Conservation (phyloP, 2,113 vertebrate species). For the Salvelinus namaycush region DNA sequence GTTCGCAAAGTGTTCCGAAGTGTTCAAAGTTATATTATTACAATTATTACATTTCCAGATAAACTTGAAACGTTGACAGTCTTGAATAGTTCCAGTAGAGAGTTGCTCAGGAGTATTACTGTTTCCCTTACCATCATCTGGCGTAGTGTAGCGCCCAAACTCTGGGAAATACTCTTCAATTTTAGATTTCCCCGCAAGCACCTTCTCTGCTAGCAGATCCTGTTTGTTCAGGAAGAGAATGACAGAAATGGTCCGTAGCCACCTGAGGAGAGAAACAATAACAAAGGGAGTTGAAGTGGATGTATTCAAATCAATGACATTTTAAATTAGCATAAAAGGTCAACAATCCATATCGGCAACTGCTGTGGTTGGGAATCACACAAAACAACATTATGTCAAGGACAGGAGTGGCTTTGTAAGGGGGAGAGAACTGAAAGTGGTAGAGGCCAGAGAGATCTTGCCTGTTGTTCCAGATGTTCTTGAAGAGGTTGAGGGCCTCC, state of each 20-base stretch:
- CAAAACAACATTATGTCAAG: no score
- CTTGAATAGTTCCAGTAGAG: not conserved
- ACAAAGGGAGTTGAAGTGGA: not conserved
- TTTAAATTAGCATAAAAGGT: no score
- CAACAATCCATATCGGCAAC: no score
- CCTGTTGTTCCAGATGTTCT: constrained; percentile 99
- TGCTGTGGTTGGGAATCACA: no score
- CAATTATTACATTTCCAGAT: no score
- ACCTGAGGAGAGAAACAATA: constrained; percentile 71
- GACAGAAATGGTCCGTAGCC: constrained; percentile 99
- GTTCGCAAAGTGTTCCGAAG: no score
- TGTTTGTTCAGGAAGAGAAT: constrained; percentile 99
- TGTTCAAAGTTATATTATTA: no score
- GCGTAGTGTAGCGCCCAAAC: constrained; percentile 97
- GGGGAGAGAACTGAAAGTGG: not conserved
- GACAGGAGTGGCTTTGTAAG: no score
- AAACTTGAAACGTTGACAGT: not conserved
- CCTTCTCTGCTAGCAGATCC: constrained; percentile 97
- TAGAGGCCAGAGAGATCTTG: constrained; percentile 34
- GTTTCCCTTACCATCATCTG: constrained; percentile 88
- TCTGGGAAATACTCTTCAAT: constrained; percentile 99
- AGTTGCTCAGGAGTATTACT: not conserved
- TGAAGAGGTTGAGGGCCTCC: constrained; percentile 99
- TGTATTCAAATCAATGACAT: not conserved
- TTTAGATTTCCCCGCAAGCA: constrained; percentile 97